These are phyloP conservation scores for Callaeas wilsoni DNA, from an alignment of 2,113 vertebrate genomes.

Conservation along the genomic window DNA sequence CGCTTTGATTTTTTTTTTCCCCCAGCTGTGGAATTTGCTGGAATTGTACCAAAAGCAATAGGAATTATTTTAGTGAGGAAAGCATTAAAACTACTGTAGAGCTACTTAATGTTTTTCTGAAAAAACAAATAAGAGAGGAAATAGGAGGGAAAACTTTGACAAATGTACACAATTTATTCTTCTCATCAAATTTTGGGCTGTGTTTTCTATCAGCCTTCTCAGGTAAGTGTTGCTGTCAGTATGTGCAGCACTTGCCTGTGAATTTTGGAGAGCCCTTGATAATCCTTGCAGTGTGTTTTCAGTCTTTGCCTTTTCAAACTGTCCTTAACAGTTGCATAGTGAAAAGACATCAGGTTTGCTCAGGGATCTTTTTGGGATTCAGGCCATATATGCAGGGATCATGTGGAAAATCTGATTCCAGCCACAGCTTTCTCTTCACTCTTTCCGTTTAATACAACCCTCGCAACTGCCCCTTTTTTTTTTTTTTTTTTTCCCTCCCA, in stretches of 20 bases:
- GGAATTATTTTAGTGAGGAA: not conserved
- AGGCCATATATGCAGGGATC: not conserved
- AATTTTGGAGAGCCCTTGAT: not conserved
- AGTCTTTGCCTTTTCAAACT: not conserved
- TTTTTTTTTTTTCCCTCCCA: accelerated
- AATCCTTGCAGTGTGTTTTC: not conserved
- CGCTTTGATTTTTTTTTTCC: not conserved
- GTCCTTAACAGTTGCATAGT: not conserved
- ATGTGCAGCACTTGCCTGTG: not conserved
- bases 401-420: not conserved
- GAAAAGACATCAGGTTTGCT: not conserved
- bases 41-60: not conserved
- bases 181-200: not conserved
- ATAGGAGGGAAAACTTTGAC: not conserved
- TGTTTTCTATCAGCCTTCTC: not conserved
- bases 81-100: not conserved
- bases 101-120: not conserved
- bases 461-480: not conserved
- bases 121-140: not conserved
- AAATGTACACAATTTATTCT: not conserved
- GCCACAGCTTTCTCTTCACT: not conserved
- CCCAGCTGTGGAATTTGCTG: not conserved
- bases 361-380: not conserved
- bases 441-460: not conserved
- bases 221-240: not conserved